Percentiles rank a stretch among this genome's conserved stretches.
These are phyloP conservation scores for Hymenopus coronatus DNA, from an alignment of 2,888 invertebrate species.

Conservation along the genomic window DNA sequence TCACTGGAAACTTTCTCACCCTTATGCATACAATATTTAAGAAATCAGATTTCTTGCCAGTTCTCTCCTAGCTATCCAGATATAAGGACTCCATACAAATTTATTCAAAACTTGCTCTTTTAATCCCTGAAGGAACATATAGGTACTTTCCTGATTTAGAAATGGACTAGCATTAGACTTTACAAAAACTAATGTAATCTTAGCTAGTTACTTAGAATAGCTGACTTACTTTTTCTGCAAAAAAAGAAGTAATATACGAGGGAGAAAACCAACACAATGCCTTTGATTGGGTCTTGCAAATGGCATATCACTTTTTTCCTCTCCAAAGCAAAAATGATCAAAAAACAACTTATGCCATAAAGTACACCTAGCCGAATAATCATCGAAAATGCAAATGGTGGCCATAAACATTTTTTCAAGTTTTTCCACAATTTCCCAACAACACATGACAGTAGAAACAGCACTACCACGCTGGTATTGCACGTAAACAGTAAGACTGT, in stretches of 20 bases:
- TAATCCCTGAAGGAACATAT: no score
- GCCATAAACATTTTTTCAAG: conserved; percentile 40
- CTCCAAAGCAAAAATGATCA: conserved; percentile 53
- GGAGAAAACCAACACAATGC: conserved; percentile 55
- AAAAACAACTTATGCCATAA: conserved; percentile 50
- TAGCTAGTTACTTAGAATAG: not conserved
- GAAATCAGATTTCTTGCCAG: no score
- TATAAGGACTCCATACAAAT: no score
- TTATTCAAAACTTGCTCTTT: no score
- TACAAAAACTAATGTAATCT: no score
- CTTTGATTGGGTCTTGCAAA: conserved; percentile 60
- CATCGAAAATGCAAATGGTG: conserved; percentile 47
- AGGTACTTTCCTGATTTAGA: no score
- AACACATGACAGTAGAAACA: conserved; percentile 40
- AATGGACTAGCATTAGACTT: no score
- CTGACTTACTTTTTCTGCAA: conserved; percentile 58
- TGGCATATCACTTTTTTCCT: conserved; percentile 58
- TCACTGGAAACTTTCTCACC: no score
- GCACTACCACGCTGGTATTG: conserved; percentile 39
- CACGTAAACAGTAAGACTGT: conserved; percentile 43
- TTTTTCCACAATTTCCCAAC: conserved; percentile 39
- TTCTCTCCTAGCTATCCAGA: no score
- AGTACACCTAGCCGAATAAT: conserved; percentile 48
- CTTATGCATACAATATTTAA: no score
- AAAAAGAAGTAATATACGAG: conserved; percentile 59